Percentiles rank a stretch among this genome's conserved stretches.
These are phyloP conservation scores for Odobenus rosmarus DNA, from an alignment of 2,113 vertebrate species.

Conservation along the genomic window DNA sequence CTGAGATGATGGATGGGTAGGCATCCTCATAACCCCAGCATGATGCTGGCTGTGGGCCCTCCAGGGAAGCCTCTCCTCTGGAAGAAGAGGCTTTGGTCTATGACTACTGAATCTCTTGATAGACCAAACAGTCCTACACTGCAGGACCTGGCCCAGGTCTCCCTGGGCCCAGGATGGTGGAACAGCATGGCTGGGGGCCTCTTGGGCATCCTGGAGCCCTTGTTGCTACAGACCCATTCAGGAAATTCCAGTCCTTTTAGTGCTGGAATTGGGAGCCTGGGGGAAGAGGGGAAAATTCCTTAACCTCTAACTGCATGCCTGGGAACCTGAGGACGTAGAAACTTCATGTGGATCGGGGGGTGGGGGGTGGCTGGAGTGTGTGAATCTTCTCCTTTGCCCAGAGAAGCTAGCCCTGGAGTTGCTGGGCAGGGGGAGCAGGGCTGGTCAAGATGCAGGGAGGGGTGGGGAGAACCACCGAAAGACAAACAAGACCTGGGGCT, in stretches of 20 bases:
- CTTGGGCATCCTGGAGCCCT: not conserved
- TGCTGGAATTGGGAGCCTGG: not conserved
- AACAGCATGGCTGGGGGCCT: not conserved
- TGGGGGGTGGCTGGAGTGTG: too few relatives aligned
- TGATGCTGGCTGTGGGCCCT: not conserved
- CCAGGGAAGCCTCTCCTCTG: not conserved
- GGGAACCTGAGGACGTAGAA: not conserved
- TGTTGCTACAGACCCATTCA: not conserved
- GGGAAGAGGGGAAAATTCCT: not conserved
- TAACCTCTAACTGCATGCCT: not conserved
- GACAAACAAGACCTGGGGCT: not conserved
- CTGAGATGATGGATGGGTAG: not conserved
- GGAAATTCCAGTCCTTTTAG: not conserved
- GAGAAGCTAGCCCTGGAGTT: not conserved
- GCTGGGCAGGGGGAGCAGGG: not conserved
- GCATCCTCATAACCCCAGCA: not conserved
- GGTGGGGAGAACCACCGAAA: not conserved
- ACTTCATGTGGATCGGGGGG: not conserved
- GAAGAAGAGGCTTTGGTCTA: not conserved
- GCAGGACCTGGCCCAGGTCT: not conserved
- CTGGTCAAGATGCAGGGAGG: not conserved
- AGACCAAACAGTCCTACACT: not conserved
- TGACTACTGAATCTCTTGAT: not conserved
- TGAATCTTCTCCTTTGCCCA: not conserved
- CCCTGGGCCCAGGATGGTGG: not conserved